Conservation (phyloP, 2,797 vertebrate genomes). For the Heterohyrax brucei region DNA sequence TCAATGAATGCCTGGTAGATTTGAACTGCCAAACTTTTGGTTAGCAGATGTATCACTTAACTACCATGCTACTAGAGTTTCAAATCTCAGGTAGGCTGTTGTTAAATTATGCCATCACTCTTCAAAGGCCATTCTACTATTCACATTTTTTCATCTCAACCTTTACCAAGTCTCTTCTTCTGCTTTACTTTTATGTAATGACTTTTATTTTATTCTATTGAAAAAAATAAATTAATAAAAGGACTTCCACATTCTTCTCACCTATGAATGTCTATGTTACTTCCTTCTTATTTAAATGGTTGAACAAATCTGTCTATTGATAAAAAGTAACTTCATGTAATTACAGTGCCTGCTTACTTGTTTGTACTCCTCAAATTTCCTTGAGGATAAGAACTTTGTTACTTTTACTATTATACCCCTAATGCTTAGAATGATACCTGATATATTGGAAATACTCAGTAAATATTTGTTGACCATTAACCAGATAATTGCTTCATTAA, state of each 20-base stretch:
- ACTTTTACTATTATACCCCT: not conserved
- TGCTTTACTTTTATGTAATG: not conserved
- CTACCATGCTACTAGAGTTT: no score
- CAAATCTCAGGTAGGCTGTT: not conserved
- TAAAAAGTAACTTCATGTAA: not conserved
- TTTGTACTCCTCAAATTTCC: not conserved
- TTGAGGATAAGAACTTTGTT: not conserved
- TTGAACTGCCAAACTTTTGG: no score
- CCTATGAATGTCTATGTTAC: not conserved
- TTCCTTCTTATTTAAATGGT: not conserved
- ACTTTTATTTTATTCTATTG: conserved; percentile 14
- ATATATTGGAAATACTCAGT: not conserved
- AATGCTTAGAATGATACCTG: not conserved
- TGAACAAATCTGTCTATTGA: not conserved
- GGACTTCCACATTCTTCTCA: not conserved
- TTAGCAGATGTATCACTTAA: no score
- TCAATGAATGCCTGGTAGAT: no score
- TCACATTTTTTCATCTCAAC: not conserved
- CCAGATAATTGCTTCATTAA: not conserved
- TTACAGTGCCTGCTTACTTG: not conserved
- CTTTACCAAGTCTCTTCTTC: not conserved
- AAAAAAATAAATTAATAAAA: not conserved
- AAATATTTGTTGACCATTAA: not conserved
- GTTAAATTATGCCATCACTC: not conserved
- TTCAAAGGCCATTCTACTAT: not conserved